These are phyloP conservation scores for Beris morrisii DNA, from an alignment of 2,888 invertebrate genomes.

Conservation along the genomic window DNA sequence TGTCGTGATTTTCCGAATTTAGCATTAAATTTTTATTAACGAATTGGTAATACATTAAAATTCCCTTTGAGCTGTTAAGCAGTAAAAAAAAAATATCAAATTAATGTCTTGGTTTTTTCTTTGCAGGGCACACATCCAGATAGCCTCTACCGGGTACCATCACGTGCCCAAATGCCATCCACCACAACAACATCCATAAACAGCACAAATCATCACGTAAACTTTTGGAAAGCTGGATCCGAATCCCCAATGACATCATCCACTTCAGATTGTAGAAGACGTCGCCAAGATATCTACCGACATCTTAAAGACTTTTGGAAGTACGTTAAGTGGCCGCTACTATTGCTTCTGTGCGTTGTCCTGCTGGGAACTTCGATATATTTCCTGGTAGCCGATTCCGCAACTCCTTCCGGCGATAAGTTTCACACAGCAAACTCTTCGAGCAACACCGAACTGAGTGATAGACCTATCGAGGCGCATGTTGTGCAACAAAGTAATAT, in stretches of 20 bases:
- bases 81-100: background rate
- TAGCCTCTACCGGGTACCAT: conserved; percentile 35
- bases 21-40: conserved; percentile 2
- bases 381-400: conserved; percentile 37
- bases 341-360: conserved; percentile 30
- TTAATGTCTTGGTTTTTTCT: background rate
- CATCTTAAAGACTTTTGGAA: conserved; percentile 36
- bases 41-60: background rate
- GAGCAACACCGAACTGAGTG: background rate
- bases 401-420: background rate
- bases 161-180: conserved; percentile 28
- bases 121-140: conserved; percentile 37
- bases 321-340: conserved; percentile 39
- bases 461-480: conserved; percentile 7
- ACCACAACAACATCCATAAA: conserved; percentile 34
- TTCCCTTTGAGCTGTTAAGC: background rate
- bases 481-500: conserved; percentile 10
- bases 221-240: conserved; percentile 41
- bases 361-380: conserved; percentile 37
- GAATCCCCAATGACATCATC: conserved; percentile 37
- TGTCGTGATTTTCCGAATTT: background rate
- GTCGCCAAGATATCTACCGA: conserved; percentile 22
- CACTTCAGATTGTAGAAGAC: conserved; percentile 22
- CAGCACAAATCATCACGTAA: conserved; percentile 33
- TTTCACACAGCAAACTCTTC: background rate